These are phyloP conservation scores for Sturnira hondurensis DNA, from an alignment of 2,113 vertebrate genomes.

Conservation along the genomic window DNA sequence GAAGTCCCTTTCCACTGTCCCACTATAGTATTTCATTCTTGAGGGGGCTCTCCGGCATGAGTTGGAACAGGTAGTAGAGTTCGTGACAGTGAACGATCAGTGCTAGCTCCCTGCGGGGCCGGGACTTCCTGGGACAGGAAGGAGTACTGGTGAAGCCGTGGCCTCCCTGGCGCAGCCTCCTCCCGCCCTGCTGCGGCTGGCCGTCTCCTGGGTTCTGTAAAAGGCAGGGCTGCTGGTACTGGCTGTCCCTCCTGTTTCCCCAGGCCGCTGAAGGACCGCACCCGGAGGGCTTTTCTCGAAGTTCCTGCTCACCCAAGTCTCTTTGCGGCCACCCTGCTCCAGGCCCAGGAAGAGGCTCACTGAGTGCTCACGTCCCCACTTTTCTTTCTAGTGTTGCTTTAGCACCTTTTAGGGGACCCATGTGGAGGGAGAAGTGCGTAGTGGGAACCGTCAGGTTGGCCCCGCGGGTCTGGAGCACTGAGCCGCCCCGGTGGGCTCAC, in stretches of 20 bases:
- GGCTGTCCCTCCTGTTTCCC: not conserved
- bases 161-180: not conserved
- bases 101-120: rapidly evolving
- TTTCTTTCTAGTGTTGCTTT: not conserved
- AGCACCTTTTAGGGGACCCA: not conserved
- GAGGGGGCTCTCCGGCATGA: not conserved
- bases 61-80: not conserved
- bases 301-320: not conserved
- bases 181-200: rapidly evolving
- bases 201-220: not conserved
- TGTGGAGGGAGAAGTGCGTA: not conserved
- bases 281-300: not conserved
- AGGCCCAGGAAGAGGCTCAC: not conserved
- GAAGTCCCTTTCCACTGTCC: not conserved
- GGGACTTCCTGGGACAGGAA: not conserved
- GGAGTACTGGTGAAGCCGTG: rapidly evolving
- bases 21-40: not conserved
- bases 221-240: not conserved
- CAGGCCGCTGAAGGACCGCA: rapidly evolving
- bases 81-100: too few relatives aligned
- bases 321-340: not conserved
- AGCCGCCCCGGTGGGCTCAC: not conserved
- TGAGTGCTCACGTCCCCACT: rapidly evolving
- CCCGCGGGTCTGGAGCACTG: not conserved
- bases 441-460: not conserved